Evolutionary conservation across 1,140 invertebrate genomes (phyloP), one percentile per base, ranked within the genome.

Genomic region (Gryllus bimaculatus): DNA sequence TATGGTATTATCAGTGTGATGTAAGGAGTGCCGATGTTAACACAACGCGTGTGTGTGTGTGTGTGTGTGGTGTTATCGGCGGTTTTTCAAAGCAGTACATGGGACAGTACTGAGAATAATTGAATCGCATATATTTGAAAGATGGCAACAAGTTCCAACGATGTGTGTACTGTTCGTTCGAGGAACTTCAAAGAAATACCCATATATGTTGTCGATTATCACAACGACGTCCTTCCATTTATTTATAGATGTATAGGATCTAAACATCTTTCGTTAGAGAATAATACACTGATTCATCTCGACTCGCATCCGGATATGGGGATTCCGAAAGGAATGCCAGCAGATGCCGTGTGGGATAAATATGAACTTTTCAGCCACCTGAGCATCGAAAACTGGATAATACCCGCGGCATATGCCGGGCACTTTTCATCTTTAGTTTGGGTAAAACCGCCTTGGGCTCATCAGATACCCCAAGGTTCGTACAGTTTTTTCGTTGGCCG

Each of bases 311-410:
- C 96, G 7, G 96, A 97, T 83, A 90, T 97, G 87, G 88, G 96
- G 8, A 89, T 97, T 82, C 93, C 95, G n/a, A 89, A 90, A 81
- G 87, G 90, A 79, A 89, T 95, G 88, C 86, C 87, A 73, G 91
- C 93, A n/a, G 90, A 92, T 79, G 88, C 85, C 7, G 92, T 95
- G 0, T 91, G 86, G 83, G 85, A 91, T 10, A 92, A 92, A 84
- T 81, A 90, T 47, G 80, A 87, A 78, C 83, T 93, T 83, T 87
- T 89, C 78, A 85, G 87, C 73, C 82, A 84, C 80, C 83, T 93
- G 79, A 96, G 94, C 84, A 98, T 97, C 83, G 96, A 97, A 86
- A 97, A 95, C 86, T 98, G 96, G 96, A 94, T 98, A 39, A 87
- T 97, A 82, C 95, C 95, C 7, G 91, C 93, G 20, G 90, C 90